Evolutionary conservation across 2,888 invertebrate species (phyloP), one percentile per base, ranked within the genome.

Genomic region (Nipponacmea schrenckii): DNA sequence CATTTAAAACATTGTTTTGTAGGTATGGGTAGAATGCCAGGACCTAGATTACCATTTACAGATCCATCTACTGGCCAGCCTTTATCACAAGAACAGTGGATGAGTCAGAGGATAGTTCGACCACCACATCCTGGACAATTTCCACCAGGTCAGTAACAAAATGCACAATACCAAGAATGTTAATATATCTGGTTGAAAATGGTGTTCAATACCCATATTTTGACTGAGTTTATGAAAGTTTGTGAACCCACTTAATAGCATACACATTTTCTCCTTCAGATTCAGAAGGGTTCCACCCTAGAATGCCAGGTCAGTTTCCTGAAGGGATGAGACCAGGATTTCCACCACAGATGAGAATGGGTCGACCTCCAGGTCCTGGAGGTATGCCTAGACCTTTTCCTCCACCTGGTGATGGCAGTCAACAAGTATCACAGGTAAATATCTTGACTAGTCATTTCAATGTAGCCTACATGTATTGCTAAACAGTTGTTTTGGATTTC

Each of bases 61-160:
- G 67, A 74, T 15, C 70, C 45, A n/a, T 45, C 48, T 15, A 44
- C 50, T 17, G 50, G 62, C n/a, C 66, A 15, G 39, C 44, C 45
- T 20, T 68, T 50, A n/a, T 62, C 74, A 64, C 77, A 77, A 12
- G 78, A 80, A 76, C 90, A 91, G 83, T 90, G 88, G n/a, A 87
- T 88, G 67, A 88, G 88, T 82, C 85, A 81, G 39, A 79, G 77
- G 20, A 76, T 81, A 62, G 77, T 81, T 24, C 77, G 80, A 62
- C 83, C 83, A 12, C 80, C 82, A 12, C 81, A 81, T 63, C 83
- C 84, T 31, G 81, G 77, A 15, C 80, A 79, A 68, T 79, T 81
- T 63, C 69, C 73, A 20, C 77, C 76, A 27, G 77, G 75, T 74
- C 70, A 68, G 74, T 70, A n/a, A n/a, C n/a, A n/a, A n/a, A n/a